phyloP scores from a whole-genome alignment of 2,888 invertebrate species.

The Drosophila bunnanda region DNA sequence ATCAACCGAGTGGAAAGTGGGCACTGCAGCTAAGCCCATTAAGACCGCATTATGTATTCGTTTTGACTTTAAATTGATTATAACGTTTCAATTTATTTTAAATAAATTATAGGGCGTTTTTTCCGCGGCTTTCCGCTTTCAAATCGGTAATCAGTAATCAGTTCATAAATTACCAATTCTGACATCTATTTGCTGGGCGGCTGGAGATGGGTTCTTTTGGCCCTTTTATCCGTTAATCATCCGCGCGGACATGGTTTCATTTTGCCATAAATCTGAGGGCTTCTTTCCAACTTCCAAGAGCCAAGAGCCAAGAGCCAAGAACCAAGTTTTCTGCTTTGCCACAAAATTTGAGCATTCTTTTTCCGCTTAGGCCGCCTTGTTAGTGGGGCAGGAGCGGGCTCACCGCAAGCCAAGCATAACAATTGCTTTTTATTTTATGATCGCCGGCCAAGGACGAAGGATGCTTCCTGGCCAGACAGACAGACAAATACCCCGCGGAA shows the following conservation, averaged over 20 bases:
- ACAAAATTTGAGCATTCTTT: slow-evolving; percentile 5
- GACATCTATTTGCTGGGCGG: background rate
- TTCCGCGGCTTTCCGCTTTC: slow-evolving; percentile 2
- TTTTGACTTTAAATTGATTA: slow-evolving; percentile 27
- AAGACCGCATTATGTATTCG: slow-evolving; percentile 18
- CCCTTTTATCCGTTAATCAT: slow-evolving; percentile 17
- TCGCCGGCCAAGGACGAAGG: slow-evolving; percentile 16
- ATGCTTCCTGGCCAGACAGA: background rate
- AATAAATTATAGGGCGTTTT: background rate
- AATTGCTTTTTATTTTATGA: slow-evolving; percentile 53
- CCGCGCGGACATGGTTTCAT: slow-evolving; percentile 5
- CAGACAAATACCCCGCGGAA: background rate
- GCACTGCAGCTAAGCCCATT: slow-evolving; percentile 7
- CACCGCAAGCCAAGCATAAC: slow-evolving; percentile 47
- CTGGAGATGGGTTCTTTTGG: background rate
- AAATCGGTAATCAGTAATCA: slow-evolving; percentile 23
- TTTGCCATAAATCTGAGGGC: slow-evolving; percentile 17
- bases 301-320: background rate
- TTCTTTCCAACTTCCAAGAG: background rate
- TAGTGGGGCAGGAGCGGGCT: background rate
- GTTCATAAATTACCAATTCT: slow-evolving; percentile 35
- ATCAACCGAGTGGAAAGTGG: slow-evolving; percentile 1
- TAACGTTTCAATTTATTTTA: slow-evolving; percentile 16
- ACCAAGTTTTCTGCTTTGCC: background rate
- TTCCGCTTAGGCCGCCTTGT: slow-evolving; percentile 4